phyloP scores from a whole-genome alignment of 2,797 vertebrate genomes.

The Platalea minor region DNA sequence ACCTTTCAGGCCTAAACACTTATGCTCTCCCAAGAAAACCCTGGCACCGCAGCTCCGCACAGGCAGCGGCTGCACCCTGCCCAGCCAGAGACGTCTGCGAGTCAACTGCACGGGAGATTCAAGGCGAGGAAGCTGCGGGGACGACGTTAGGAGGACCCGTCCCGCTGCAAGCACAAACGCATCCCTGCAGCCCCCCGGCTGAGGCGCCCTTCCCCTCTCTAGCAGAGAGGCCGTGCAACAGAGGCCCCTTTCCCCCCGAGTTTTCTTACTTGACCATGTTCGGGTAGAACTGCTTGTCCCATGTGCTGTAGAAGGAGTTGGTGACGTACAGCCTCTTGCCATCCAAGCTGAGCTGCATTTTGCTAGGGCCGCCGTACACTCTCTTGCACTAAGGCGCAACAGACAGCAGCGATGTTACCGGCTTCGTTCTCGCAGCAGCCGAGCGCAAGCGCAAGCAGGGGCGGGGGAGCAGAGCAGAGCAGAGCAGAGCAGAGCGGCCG shows the following conservation, averaged over 20 bases:
- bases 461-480: neutral
- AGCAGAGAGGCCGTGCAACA: fast-evolving
- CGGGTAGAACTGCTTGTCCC: conserved; percentile 90
- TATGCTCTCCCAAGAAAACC: neutral
- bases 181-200: neutral
- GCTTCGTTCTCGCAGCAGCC: neutral
- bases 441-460: neutral
- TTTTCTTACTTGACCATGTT: conserved; percentile 75
- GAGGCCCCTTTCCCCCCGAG: neutral
- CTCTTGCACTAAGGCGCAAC: conserved; percentile 74
- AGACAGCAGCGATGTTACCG: fast-evolving
- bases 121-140: neutral
- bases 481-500: too few relatives aligned
- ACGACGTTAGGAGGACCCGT: neutral
- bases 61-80: neutral
- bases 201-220: neutral
- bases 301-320: conserved; percentile 84
- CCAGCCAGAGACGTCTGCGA: neutral
- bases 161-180: neutral
- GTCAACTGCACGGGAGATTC: neutral
- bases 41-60: neutral
- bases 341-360: conserved; percentile 86
- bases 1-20: neutral
- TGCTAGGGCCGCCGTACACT: conserved; percentile 78
- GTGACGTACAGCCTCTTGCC: conserved; percentile 84